Evolutionary conservation across 2,797 vertebrate species (phyloP), one percentile per base, ranked within the genome.

Genomic region (Hephaestus fuliginosus): DNA sequence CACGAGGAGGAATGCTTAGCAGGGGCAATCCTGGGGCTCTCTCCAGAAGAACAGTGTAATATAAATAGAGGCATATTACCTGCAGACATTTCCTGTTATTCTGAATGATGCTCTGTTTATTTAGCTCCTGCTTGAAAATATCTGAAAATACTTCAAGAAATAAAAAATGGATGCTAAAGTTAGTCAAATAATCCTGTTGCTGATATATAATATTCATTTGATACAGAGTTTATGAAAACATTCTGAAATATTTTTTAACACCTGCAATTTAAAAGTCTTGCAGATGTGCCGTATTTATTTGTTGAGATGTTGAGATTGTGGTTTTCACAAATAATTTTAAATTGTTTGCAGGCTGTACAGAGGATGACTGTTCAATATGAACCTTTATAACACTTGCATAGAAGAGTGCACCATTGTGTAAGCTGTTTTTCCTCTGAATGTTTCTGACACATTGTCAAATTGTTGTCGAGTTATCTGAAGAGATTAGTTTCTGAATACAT

Each of bases 41-140:
- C 36, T 75, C 67, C 48, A 66, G 85, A 82, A 74, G 70, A 88
- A 75, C 56, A 25, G 61, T 74, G 79, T 75, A 64, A 82, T 82
- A 88, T 65, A 88, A 90, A 90, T 79, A 90, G 78, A 75, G 10
- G 78, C 53, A 63, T 56, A 51, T 78, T 82, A 85, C 83, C 74
- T 60, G 9, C 51, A 60, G 11, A 49, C 3, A 0, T 20, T 3
- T 53, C 17, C 44, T 49, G 2, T 39, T 25, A 22, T 22, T 67
- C 5, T 15, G 20, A 53, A 58, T 14, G 12, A 57, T 25, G 48
- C 28, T 61, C 14, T 13, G 15, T 49, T 66, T 44, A 36, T 61
- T 67, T n/a, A 41, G 52, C 52, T 43, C 15, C 7, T 36, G 44
- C 20, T 1, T 28, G 12, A 70, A 77, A 18, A 28, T 33, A 39